Evolutionary conservation across 2,797 vertebrate species (phyloP).

Genomic region (Antennarius maculatus): DNA sequence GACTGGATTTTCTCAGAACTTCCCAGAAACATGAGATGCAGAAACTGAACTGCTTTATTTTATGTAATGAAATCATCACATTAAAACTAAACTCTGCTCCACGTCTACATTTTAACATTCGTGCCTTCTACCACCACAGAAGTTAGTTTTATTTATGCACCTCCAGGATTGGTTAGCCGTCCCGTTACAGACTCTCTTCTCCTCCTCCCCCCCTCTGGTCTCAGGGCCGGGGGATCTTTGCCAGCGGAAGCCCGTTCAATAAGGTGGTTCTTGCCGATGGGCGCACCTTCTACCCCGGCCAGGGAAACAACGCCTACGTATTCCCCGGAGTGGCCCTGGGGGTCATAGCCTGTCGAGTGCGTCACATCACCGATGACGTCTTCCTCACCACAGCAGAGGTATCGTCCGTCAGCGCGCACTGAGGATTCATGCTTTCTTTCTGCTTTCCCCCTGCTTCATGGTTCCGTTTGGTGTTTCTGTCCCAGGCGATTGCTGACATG

Average conservation of each 20-base stretch:
- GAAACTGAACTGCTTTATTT: not conserved
- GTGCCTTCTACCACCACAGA: too few relatives aligned
- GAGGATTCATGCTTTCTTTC: not conserved
- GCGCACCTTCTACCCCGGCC: slow-evolving; percentile 93
- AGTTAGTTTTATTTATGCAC: too few relatives aligned
- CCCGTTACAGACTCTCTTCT: too few relatives aligned
- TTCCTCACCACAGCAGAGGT: slow-evolving; percentile 98
- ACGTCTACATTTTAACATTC: too few relatives aligned
- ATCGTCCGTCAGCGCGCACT: not conserved
- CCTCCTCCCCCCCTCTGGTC: not conserved
- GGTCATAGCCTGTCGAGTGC: slow-evolving; percentile 89
- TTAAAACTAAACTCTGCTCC: not conserved
- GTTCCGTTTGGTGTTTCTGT: slow-evolving; percentile 22
- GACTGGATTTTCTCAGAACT: not conserved
- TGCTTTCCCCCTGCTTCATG: not conserved
- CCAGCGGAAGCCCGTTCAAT: slow-evolving; percentile 94
- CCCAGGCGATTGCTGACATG: slow-evolving; percentile 89
- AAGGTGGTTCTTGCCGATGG: slow-evolving; percentile 91
- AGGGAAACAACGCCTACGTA: slow-evolving; percentile 97
- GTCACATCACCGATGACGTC: slow-evolving; percentile 93
- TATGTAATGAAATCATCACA: not conserved
- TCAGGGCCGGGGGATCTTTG: slow-evolving; percentile 95
- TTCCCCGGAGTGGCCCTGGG: slow-evolving; percentile 96
- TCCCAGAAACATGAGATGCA: not conserved
- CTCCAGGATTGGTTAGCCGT: too few relatives aligned